Evolutionary conservation across 2,113 vertebrate genomes (phyloP), one percentile per base, ranked within the genome.

Genomic region (Nibea coibor): DNA sequence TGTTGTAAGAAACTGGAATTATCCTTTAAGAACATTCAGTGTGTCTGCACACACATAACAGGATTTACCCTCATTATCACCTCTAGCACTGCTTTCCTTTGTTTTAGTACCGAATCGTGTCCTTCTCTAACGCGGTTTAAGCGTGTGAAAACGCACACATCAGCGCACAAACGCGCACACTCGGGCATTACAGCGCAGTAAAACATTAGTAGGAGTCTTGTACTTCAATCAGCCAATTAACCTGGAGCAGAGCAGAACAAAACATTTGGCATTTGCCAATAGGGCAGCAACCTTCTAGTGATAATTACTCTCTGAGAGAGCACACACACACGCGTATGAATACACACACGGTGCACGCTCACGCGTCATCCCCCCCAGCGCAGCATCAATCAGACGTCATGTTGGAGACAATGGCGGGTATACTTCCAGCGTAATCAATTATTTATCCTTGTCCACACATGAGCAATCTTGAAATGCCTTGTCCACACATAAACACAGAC

Each of bases 171-270:
- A 39, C 16, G 67, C 64, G 10, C 48, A 71, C 67, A 69, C 54
- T 57, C 72, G 53, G 11, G 82, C 64, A 76, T 62, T 64, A 63
- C 75, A 58, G 47, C 67, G 81, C 75, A 80, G 75, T 69, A 78
- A 85, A 75, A 63, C 78, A 86, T 89, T 84, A 90, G 83, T 50
- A 59, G 24, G 53, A 88, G 71, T 72, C 83, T 66, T 90, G 91
- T 93, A 87, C 82, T 90, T 89, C 91, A 90, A 90, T 90, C 89
- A 90, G 87, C 74, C 91, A 93, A 93, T 93, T 93, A 93, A 93
- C 90, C 91, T 90, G 83, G 81, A 91, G 88, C 87, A 82, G 68
- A 89, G 85, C 72, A 74, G 87, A 91, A 91, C 90, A 89, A 91
- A 92, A 91, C 88, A 93, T 86, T 90, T 93, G 88, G 85, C 91